Conservation (phyloP, 1,140 invertebrate genomes). For the Phocides pigmalion region DNA sequence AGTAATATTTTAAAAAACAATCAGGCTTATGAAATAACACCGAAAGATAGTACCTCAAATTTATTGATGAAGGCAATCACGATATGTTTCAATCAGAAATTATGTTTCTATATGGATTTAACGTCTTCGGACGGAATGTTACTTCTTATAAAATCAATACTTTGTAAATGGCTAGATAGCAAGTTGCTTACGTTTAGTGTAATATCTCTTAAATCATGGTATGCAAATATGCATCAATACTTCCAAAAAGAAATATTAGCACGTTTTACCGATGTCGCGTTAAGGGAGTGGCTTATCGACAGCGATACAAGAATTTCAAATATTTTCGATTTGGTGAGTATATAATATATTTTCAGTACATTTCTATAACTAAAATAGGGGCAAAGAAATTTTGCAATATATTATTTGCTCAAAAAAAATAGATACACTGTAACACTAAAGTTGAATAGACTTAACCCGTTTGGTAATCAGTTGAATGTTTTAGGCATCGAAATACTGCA, state of each 20-base stretch:
- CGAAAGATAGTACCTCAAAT: conserved; percentile 8
- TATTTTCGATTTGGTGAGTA: conserved; percentile 61
- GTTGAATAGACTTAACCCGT: too few species aligned
- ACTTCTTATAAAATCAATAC: conserved; percentile 42
- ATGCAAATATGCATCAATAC: conserved; percentile 48
- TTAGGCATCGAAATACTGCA: conserved; percentile 67
- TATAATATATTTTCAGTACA: too few species aligned
- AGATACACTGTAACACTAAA: too few species aligned
- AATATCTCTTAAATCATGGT: conserved; percentile 50
- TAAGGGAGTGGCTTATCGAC: conserved; percentile 70
- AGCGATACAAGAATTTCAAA: conserved; percentile 59
- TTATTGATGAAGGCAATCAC: conserved; percentile 53
- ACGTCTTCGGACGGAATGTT: conserved; percentile 37
- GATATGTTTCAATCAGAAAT: conserved; percentile 47
- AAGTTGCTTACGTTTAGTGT: conserved; percentile 47
- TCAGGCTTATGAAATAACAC: conserved; percentile 26
- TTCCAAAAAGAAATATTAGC: conserved; percentile 45
- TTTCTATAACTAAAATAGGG: too few species aligned
- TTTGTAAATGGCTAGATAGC: conserved; percentile 48
- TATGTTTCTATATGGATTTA: conserved; percentile 63
- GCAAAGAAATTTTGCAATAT: too few species aligned
- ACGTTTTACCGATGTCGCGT: conserved; percentile 51
- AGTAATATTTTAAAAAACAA: conserved; percentile 52
- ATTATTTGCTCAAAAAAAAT: too few species aligned
- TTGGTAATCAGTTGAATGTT: conserved; percentile 30